Base-by-base conservation (phyloP, 2,888 invertebrate genomes). In the Plebejus argus region DNA sequence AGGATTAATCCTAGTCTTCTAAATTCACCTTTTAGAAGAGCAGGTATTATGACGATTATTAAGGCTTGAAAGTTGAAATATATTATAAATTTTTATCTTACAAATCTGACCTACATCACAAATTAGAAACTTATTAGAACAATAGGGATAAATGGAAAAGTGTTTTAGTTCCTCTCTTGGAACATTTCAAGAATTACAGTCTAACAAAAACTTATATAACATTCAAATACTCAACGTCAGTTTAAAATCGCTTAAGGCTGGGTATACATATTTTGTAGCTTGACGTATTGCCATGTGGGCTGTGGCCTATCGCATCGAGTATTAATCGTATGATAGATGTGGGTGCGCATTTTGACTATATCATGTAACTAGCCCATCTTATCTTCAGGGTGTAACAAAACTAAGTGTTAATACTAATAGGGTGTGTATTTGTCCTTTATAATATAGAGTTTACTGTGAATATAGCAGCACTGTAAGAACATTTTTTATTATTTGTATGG, bases 201-300 rank as follows among this genome's bases (percentile, higher is more conserved):
- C 61, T 4, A 66, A 23, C 61, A 28, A 61, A 66, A 66, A 66
- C 15, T 66, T 28, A 66, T 28, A 81, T 79, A 77, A 80, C 39
- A 23, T 76, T 76, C 70, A 49, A 35, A 70, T 76, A 81, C 81
- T 70, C 78, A 33, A 76, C 78, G 77, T 66, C 70, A 78, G 76
- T 74, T 83, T 83, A 81, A 85, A 86, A 85, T 86, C 86, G 86
- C 84, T 88, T 85, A 87, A 53, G 53, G 53, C 18, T 18, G 53
- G 15, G 4, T 18, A 5, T 18, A 53, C 53, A 53, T n/a, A n/a
- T n/a, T 18, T 53, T 45, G 45, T 45, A 18, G 15, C 18, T 53
- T 53, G 53, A 18, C 18, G 5, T 53, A 53, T 53, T 5, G 53
- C 53, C 53, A 18, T 53, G 49, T 53, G 18, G 53, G n/a, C n/a